Base-by-base conservation (phyloP, 2,113 vertebrate species). In the Canis aureus region DNA sequence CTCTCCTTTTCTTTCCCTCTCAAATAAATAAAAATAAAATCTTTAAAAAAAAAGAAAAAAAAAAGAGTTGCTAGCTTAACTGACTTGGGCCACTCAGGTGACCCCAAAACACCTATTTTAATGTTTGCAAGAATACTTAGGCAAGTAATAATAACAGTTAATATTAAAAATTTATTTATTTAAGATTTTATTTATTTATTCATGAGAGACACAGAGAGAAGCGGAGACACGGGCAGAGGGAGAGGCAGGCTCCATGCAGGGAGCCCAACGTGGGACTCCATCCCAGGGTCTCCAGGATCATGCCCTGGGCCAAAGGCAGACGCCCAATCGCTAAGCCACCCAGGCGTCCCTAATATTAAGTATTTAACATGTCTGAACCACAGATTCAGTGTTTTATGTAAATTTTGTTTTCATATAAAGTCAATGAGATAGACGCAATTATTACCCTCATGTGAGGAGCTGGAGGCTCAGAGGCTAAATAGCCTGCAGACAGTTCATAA, bases 121-220 rank as follows among this genome's bases (percentile, higher is more conserved):
- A 53, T 92, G 73, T 51, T 62, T 80, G 51, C 9, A 84, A 92
- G 64, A 91, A 85, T 78, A 71, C 64, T 92, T 89, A 90, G 12
- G 89, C 38, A 80, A 78, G 35, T 66, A 84, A 78, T 83, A 73
- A 80, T 53, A 60, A 55, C 8, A 79, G 23, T 38, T 35, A 62
- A 43, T 43, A 43, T 43, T 43, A 43, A 43, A 43, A 6, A 43
- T 43, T 43, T 43, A 43, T 43, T 43, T 43, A 43, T 43, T 43
- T 43, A 43, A 43, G 43, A 43, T 43, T 43, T 43, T 43, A 43
- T 43, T 43, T 43, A 43, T 43, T 43, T 43, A 43, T 43, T 43
- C 43, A 43, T 43, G 43, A 43, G 43, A 43, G 43, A 43, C 43
- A 43, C 43, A 5, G 5, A 43, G 38, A 38, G 43, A 43, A 1